Conservation (phyloP, 1,140 invertebrate species). For the Stegodyphus dumicola region DNA sequence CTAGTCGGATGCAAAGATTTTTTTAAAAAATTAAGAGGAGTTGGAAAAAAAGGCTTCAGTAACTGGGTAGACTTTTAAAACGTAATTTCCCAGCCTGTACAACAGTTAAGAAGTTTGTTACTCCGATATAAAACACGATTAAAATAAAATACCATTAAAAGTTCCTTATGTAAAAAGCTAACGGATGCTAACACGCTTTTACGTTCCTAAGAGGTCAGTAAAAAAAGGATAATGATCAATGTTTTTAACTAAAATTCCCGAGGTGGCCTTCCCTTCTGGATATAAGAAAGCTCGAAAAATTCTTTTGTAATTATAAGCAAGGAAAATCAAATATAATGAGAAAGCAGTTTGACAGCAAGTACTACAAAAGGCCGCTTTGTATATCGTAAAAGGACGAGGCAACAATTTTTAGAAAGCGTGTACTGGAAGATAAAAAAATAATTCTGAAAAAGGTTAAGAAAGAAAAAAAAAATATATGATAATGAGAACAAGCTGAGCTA, state of each 20-base stretch:
- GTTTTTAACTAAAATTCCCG: not conserved
- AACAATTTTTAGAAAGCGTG: slow-evolving; percentile 14
- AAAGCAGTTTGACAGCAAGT: slow-evolving; percentile 22
- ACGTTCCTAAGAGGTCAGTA: not conserved
- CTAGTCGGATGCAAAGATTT: no score
- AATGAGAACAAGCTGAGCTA: slow-evolving; percentile 13
- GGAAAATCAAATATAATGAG: slow-evolving; percentile 43
- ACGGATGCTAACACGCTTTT: not conserved
- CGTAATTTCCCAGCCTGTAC: no score
- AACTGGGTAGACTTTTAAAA: no score
- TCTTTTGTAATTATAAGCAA: slow-evolving; percentile 29
- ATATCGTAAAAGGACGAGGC: not conserved
- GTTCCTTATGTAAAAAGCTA: no score
- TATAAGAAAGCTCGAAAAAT: not conserved
- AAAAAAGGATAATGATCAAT: not conserved
- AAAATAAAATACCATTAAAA: no score
- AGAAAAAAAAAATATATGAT: slow-evolving; percentile 32
- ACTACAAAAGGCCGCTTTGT: slow-evolving; percentile 32
- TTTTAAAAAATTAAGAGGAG: no score
- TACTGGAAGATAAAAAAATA: not conserved
- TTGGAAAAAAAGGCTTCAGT: no score
- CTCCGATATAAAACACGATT: no score
- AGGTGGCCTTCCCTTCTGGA: not conserved
- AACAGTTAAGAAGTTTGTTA: no score
- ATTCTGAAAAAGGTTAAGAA: not conserved